These are phyloP conservation scores for Tribolium madens DNA, from an alignment of 1,140 invertebrate species.

Conservation along the genomic window DNA sequence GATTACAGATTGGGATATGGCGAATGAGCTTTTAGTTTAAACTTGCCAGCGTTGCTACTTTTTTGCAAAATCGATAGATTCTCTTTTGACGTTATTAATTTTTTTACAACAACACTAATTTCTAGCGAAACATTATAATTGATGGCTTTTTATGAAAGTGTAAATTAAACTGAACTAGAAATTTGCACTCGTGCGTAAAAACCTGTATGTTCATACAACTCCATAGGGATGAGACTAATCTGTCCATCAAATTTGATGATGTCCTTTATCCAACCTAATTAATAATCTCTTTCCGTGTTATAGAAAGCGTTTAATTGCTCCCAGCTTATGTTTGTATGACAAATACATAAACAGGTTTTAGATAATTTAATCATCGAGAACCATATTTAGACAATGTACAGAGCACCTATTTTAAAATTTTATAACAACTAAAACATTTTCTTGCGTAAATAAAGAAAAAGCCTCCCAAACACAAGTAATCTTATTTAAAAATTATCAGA, in stretches of 20 bases:
- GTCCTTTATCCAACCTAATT: not conserved
- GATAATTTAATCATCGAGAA: not conserved
- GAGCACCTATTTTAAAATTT: too few species aligned
- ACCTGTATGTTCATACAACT: not conserved
- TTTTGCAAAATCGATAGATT: conserved; percentile 15
- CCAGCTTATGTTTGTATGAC: not conserved
- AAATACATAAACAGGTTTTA: not conserved
- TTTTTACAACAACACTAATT: not conserved
- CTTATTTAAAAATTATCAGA: too few species aligned
- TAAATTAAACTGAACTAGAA: too few species aligned
- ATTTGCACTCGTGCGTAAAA: too few species aligned
- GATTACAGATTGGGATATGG: conserved; percentile 25
- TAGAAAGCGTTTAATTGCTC: not conserved
- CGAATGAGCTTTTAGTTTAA: conserved; percentile 24
- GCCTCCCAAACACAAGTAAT: too few species aligned
- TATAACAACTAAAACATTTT: too few species aligned
- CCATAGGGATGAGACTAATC: not conserved
- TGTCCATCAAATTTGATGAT: not conserved
- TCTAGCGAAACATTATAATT: too few species aligned
- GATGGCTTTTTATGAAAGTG: too few species aligned
- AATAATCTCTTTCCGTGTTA: not conserved
- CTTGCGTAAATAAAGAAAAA: too few species aligned
- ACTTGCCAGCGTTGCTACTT: conserved; percentile 32
- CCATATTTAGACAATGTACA: not conserved
- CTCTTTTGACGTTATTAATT: not conserved